These are phyloP conservation scores for Leptopilina myrica DNA, from an alignment of 2,888 invertebrate genomes.

Conservation along the genomic window DNA sequence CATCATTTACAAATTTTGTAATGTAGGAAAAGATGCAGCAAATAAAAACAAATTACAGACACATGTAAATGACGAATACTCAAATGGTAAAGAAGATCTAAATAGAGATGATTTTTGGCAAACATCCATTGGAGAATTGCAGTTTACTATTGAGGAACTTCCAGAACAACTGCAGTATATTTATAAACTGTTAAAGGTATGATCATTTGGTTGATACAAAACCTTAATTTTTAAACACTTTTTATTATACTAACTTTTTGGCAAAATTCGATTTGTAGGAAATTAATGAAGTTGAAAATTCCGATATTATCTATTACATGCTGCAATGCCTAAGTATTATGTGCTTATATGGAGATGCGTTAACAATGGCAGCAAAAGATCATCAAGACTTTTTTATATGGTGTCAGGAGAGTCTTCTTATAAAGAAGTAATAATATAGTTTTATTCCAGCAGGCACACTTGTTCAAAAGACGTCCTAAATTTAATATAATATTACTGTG, in stretches of 20 bases:
- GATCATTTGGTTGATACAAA: background rate
- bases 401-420: slow-evolving; percentile 96
- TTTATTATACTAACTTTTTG: too few relatives aligned
- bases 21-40: slow-evolving; percentile 82
- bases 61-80: slow-evolving; percentile 86
- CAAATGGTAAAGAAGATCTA: slow-evolving; percentile 84
- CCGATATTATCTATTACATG: slow-evolving; percentile 95
- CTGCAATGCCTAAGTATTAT: slow-evolving; percentile 94
- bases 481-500: too few relatives aligned
- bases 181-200: slow-evolving; percentile 90
- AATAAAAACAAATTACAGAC: slow-evolving; percentile 87
- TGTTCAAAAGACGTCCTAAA: too few relatives aligned
- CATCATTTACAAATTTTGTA: background rate
- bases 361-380: slow-evolving; percentile 90
- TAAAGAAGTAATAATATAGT: slow-evolving; percentile 85
- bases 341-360: slow-evolving; percentile 95
- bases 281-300: slow-evolving; percentile 88
- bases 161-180: slow-evolving; percentile 96
- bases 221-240: too few relatives aligned
- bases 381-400: slow-evolving; percentile 95
- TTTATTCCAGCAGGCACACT: too few relatives aligned
- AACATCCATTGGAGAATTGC: slow-evolving; percentile 94
- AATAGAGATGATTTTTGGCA: slow-evolving; percentile 94
- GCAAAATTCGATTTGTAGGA: slow-evolving; percentile 78
- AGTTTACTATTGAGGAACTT: slow-evolving; percentile 91